Evolutionary conservation across 2,797 vertebrate species (phyloP), one percentile per base, ranked within the genome.

Genomic region (Crocodylus rhombifer): DNA sequence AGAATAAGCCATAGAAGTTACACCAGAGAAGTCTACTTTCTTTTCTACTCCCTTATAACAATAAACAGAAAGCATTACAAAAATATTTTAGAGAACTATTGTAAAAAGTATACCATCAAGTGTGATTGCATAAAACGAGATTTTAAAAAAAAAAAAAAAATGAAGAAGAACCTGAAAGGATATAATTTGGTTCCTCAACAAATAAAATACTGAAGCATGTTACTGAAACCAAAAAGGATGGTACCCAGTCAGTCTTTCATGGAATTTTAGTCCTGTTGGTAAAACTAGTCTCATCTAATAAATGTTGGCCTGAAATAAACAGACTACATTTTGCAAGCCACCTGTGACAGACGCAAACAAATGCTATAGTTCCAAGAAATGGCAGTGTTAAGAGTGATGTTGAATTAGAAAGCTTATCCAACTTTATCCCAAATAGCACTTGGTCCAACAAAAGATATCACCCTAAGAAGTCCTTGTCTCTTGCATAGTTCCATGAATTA

Each of bases 21-120:
- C 42, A 57, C 0, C 0, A 76, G 62, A 12, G 36, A 91, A 82
- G 16, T 65, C 42, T 78, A 76, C 86, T 87, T 85, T 61, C 61
- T 90, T 69, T 69, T 33, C 36, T 78, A 63, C 14, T 85, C 21
- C 58, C 20, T 80, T 64, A 78, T n/a, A 71, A 82, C 1, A 2
- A 93, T 77, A 67, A 91, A 86, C 26, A 64, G 10, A 30, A 20
- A 79, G 12, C 30, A 86, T n/a, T 78, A 73, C 1, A 85, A 55
- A 10, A 89, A 71, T 83, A 79, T 80, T 71, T 61, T 33, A 81
- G 69, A 86, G 36, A 95, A 88, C 33, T 91, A 55, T 18, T 80
- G 71, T 21, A n/a, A 63, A 36, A 36, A 26, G 69, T 62, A 51
- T 15, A 14, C 67, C 87, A 89, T 67, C 76, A 65, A 51, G 7